These are phyloP conservation scores for Eristalinus sepulchralis DNA, from an alignment of 2,888 invertebrate species.

Conservation along the genomic window DNA sequence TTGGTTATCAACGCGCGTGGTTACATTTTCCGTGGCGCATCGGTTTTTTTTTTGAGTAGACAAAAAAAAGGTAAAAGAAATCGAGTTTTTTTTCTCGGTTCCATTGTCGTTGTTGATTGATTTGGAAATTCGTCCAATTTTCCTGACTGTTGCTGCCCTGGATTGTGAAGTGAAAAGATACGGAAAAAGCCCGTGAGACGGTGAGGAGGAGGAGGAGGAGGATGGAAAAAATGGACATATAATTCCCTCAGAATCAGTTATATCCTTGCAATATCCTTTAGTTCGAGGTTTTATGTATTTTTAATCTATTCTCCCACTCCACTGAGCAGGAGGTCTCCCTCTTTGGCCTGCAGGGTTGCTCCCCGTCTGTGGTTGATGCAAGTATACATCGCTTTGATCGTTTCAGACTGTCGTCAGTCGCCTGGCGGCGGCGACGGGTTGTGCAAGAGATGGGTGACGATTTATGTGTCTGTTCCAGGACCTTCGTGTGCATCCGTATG, in stretches of 20 bases:
- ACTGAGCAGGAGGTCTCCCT: background rate
- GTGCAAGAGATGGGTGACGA: background rate
- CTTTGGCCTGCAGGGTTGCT: background rate
- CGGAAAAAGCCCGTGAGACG: background rate
- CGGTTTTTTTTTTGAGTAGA: constrained; percentile 67
- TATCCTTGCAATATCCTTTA: constrained; percentile 38
- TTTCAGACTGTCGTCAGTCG: background rate
- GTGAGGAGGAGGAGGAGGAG: background rate
- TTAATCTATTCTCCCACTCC: background rate
- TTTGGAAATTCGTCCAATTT: background rate
- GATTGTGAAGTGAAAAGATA: background rate
- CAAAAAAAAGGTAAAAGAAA: background rate
- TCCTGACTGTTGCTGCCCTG: background rate
- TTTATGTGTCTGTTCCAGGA: background rate
- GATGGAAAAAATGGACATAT: constrained; percentile 8
- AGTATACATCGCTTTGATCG: background rate
- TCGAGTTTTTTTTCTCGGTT: constrained; percentile 7
- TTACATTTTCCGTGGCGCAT: constrained; percentile 69
- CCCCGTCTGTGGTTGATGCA: background rate
- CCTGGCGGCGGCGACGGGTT: background rate
- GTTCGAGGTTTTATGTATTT: constrained; percentile 10
- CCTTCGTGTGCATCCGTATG: background rate
- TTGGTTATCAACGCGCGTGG: constrained; percentile 52
- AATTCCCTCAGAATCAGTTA: constrained; percentile 39
- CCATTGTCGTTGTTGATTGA: constrained; percentile 34